These are phyloP conservation scores for Popillia japonica DNA, from an alignment of 1,140 invertebrate genomes.

Conservation along the genomic window DNA sequence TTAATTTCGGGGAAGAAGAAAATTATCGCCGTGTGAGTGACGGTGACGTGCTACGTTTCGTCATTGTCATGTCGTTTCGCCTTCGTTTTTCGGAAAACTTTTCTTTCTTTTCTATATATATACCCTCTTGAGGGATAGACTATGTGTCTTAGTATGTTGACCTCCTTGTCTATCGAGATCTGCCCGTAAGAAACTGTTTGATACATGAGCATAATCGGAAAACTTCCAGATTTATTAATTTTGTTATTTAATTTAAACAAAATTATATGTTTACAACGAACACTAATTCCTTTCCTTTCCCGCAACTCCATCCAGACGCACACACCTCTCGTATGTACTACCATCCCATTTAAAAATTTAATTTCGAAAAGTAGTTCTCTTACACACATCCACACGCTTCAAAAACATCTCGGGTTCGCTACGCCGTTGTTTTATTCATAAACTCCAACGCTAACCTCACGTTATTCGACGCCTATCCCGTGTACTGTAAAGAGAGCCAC, in stretches of 20 bases:
- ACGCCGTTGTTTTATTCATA: background rate
- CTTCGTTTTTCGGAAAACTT: background rate
- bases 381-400: background rate
- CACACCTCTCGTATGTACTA: too few relatives aligned
- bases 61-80: background rate
- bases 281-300: too few relatives aligned
- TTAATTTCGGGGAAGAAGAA: slow-evolving; percentile 7
- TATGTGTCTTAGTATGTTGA: too few relatives aligned
- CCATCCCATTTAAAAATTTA: background rate
- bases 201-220: too few relatives aligned
- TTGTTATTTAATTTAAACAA: too few relatives aligned
- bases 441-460: background rate
- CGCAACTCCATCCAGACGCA: too few relatives aligned
- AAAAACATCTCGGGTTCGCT: background rate
- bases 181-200: too few relatives aligned
- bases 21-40: slow-evolving; percentile 9
- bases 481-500: background rate
- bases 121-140: too few relatives aligned
- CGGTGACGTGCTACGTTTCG: slow-evolving; percentile 8
- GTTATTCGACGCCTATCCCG: background rate
- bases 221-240: too few relatives aligned
- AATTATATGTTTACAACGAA: too few relatives aligned
- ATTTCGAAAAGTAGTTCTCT: slow-evolving; percentile 6
- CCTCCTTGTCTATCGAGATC: too few relatives aligned
- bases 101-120: too few relatives aligned